Evolutionary conservation across 2,797 vertebrate species (phyloP).

Genomic region (Chelmon rostratus): DNA sequence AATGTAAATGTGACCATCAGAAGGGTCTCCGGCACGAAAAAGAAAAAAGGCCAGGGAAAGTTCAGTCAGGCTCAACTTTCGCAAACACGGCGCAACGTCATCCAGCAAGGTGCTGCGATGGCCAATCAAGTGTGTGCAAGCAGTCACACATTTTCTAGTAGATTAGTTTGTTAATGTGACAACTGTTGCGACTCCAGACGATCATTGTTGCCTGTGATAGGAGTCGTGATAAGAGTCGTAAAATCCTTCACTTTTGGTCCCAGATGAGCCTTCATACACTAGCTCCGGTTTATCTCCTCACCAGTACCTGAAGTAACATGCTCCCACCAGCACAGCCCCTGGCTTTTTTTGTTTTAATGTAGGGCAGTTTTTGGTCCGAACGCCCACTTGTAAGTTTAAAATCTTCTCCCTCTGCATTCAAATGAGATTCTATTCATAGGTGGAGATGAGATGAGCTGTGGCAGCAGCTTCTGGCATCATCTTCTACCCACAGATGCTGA

Average conservation of each 20-base stretch:
- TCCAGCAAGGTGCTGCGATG: too few species aligned
- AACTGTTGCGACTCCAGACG: too few species aligned
- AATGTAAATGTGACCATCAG: background rate
- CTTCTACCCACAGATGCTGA: background rate
- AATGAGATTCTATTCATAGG: background rate
- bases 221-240: too few species aligned
- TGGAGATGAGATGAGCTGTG: background rate
- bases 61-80: background rate
- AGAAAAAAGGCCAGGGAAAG: too few species aligned
- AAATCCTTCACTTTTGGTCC: background rate
- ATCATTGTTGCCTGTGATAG: too few species aligned
- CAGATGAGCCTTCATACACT: background rate
- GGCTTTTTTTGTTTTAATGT: background rate
- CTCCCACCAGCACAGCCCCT: background rate
- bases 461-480: conserved; percentile 8
- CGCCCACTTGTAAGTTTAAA: background rate
- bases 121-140: background rate
- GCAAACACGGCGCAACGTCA: background rate
- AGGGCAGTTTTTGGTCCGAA: background rate
- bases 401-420: background rate
- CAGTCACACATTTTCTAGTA: too few species aligned
- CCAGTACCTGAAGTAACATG: background rate
- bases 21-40: too few species aligned
- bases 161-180: too few species aligned
- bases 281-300: background rate